A percentile compares a stretch with the other conserved stretches of the same genome.
Evolutionary conservation across 2,888 invertebrate species (phyloP).

Genomic region (Dorcus parallelipipedus): DNA sequence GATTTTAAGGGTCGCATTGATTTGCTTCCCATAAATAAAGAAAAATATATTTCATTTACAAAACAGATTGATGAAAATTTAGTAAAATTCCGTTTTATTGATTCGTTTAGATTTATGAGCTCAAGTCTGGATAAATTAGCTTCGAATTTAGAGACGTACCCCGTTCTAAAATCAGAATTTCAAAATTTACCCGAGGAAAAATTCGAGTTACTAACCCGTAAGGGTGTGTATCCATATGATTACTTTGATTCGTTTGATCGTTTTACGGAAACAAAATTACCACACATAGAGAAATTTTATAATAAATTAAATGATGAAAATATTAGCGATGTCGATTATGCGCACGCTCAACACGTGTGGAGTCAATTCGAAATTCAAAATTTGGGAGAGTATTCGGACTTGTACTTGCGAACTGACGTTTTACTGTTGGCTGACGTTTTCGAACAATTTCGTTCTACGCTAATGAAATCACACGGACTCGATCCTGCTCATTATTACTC

Average conservation of each 20-base stretch:
- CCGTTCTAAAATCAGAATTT: neutral
- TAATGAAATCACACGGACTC: neutral
- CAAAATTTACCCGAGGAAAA: neutral
- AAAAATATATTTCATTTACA: slow-evolving; percentile 28
- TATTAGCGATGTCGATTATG: slow-evolving; percentile 30
- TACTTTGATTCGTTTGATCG: slow-evolving; percentile 12
- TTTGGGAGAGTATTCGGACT: slow-evolving; percentile 33
- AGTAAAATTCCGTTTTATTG: slow-evolving; percentile 26
- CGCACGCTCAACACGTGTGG: slow-evolving; percentile 35
- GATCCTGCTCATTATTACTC: slow-evolving; percentile 14
- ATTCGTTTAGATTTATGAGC: slow-evolving; percentile 28
- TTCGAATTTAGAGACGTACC: slow-evolving; percentile 4
- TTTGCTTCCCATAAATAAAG: slow-evolving; percentile 21
- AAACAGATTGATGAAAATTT: slow-evolving; percentile 19
- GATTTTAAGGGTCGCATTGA: slow-evolving; percentile 8
- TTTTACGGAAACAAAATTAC: slow-evolving; percentile 22
- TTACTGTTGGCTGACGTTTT: slow-evolving; percentile 30
- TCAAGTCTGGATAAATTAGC: slow-evolving; percentile 26
- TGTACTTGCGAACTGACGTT: neutral
- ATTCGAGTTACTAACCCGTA: slow-evolving; percentile 15
- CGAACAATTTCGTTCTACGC: slow-evolving; percentile 2
- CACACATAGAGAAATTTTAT: slow-evolving; percentile 24
- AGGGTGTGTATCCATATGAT: slow-evolving; percentile 30
- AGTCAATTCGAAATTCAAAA: slow-evolving; percentile 28
- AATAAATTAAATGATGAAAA: slow-evolving; percentile 21